Base-by-base conservation (phyloP, 92 coral and sea anemone genomes). In the Palythoa caribaeorum region DNA sequence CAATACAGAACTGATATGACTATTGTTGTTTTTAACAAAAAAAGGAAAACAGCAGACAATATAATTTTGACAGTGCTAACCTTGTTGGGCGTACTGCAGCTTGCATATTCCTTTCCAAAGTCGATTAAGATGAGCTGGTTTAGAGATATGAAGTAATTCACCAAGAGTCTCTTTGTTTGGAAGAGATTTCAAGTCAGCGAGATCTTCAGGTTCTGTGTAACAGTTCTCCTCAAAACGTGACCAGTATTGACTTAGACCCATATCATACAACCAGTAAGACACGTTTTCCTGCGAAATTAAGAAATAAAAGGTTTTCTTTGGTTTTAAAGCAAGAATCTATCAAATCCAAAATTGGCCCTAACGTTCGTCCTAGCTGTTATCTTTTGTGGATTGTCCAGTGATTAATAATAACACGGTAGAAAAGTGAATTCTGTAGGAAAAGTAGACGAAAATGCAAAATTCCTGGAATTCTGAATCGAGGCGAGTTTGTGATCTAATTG, bases 161-260 rank as follows among this genome's bases (percentile, higher is more conserved):
- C 86, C 86, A 5, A 81, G 28, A 5, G 76, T 63, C 28, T 81
- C 86, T 13, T 81, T 80, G 36, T 47, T 80, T 6, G 86, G 86
- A 14, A 80, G 86, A 21, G 86, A 47, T 50, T 80, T 80, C 40
- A 80, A 50, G 74, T 80, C 86, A 48, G 51, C 86, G 5, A 80
- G 74, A 12, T 80, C 86, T 62, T 80, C 86, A 14, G 86, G 86
- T 12, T 80, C 86, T 9, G 86, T 80, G 86, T 80, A 80, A 37
- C 86, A 80, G 40, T 80, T 80, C 40, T 21, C 40, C 37, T 80
- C 86, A 39, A 81, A 81, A 3, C 76, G 51, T 9, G 86, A 69
- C 86, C 86, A 81, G 38, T 81, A 81, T 47, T 81, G 76, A 28
- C 73, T 81, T 38, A 81, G 59, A 1, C 86, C 86, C 75, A 81